Percentiles rank a stretch among this genome's conserved stretches.
These are phyloP conservation scores for Pachydiplax longipennis DNA, from an alignment of 2,888 invertebrate species.

Conservation along the genomic window DNA sequence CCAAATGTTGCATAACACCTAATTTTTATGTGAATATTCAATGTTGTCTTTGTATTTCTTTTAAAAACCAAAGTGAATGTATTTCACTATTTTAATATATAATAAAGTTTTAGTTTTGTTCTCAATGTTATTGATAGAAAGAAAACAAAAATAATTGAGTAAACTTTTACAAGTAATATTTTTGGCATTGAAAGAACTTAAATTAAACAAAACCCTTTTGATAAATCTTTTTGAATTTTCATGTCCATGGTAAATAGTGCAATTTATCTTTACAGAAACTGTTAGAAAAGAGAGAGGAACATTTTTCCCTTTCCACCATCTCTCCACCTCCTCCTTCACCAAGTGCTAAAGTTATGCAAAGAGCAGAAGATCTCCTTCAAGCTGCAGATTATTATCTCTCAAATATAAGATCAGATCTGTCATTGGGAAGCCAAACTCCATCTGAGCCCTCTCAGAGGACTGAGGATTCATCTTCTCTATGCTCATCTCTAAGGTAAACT, in stretches of 20 bases:
- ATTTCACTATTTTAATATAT: too few species aligned
- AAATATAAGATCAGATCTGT: background rate
- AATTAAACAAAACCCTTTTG: too few species aligned
- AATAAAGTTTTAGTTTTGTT: too few species aligned
- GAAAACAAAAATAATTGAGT: too few species aligned
- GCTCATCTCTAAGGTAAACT: background rate
- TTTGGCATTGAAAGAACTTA: too few species aligned
- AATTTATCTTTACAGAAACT: background rate
- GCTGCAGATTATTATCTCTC: background rate
- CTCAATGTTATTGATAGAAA: too few species aligned
- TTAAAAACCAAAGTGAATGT: too few species aligned
- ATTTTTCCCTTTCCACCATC: background rate
- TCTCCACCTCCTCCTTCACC: constrained; percentile 26
- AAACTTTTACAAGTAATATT: too few species aligned
- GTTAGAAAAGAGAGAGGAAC: background rate
- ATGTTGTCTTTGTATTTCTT: background rate
- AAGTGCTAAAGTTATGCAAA: background rate
- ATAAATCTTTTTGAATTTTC: background rate
- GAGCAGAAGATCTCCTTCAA: constrained; percentile 22
- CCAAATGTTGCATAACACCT: too few species aligned
- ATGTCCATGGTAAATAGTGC: background rate
- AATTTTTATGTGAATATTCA: background rate
- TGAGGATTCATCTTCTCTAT: background rate
- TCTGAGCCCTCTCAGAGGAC: background rate
- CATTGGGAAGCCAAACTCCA: background rate